Evolutionary conservation across 2,113 vertebrate genomes (phyloP).

Genomic region (Dissostichus mawsoni): DNA sequence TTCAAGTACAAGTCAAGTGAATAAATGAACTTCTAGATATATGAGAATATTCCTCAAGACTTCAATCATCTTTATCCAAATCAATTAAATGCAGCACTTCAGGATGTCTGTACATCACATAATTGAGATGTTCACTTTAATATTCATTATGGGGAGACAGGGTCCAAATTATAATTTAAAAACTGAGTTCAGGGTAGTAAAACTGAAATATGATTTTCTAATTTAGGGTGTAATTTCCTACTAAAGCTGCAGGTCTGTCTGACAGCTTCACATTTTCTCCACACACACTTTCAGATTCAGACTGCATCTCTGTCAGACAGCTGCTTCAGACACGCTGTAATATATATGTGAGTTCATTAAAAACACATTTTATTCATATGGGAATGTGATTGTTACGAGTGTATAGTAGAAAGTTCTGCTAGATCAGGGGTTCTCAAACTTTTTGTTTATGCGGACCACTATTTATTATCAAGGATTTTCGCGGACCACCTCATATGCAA

Average conservation of each 20-base stretch:
- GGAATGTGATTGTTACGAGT: background rate
- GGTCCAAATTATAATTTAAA: too few species aligned
- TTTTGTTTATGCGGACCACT: too few species aligned
- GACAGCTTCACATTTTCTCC: constrained; percentile 9
- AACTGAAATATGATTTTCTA: background rate
- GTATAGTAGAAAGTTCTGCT: background rate
- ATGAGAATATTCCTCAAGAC: too few species aligned
- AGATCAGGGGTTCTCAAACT: too few species aligned
- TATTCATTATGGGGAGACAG: background rate
- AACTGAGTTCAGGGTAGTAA: background rate
- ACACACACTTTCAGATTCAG: constrained; percentile 25
- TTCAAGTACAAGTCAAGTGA: too few species aligned
- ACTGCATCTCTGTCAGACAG: background rate
- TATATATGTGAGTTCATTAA: background rate
- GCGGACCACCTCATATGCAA: too few species aligned
- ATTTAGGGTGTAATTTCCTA: constrained; percentile 44
- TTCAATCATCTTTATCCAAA: too few species aligned
- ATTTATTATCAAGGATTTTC: too few species aligned
- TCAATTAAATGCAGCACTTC: too few species aligned
- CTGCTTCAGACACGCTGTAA: background rate
- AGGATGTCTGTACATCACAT: too few species aligned
- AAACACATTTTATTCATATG: too few species aligned
- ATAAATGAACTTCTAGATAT: too few species aligned
- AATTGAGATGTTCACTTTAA: background rate
- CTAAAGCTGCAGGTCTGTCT: constrained; percentile 25